These are phyloP conservation scores for Temnothorax nylanderi DNA, from an alignment of 1,140 invertebrate species.

Conservation along the genomic window DNA sequence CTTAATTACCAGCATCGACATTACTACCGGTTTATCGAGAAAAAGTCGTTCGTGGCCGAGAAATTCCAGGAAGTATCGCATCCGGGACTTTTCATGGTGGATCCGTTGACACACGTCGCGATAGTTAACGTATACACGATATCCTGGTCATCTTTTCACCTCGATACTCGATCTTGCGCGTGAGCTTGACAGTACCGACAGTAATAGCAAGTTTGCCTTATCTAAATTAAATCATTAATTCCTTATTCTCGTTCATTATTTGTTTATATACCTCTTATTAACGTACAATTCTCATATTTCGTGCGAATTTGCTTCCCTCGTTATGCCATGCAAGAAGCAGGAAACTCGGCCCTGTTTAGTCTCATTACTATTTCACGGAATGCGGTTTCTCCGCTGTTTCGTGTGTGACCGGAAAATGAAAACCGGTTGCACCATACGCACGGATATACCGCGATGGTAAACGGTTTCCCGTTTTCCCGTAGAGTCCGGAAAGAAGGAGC, in stretches of 20 bases:
- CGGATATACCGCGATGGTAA: slow-evolving; percentile 23
- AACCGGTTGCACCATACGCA: slow-evolving; percentile 51
- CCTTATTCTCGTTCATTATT: neutral
- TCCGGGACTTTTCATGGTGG: neutral
- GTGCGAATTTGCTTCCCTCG: neutral
- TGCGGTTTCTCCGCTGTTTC: slow-evolving; percentile 39
- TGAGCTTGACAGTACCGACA: neutral
- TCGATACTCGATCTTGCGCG: neutral
- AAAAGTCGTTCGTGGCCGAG: slow-evolving; percentile 74
- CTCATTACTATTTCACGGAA: slow-evolving; percentile 38
- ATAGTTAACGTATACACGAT: neutral
- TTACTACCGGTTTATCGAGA: slow-evolving; percentile 45
- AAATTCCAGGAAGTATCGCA: slow-evolving; percentile 69
- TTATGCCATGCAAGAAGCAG: neutral
- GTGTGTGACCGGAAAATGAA: slow-evolving; percentile 47
- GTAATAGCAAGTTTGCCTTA: neutral
- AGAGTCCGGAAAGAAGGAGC: slow-evolving; percentile 84
- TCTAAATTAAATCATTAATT: neutral
- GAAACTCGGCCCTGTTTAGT: slow-evolving; percentile 34
- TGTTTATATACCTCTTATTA: neutral
- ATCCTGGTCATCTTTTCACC: neutral
- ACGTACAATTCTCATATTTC: slow-evolving; percentile 4
- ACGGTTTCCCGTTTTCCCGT: slow-evolving; percentile 58
- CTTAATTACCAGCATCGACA: slow-evolving; percentile 68
- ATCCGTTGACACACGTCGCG: neutral